Percentiles rank a stretch among this genome's conserved stretches.
These are phyloP conservation scores for Rutilus rutilus DNA, from an alignment of 2,113 vertebrate species.

Conservation along the genomic window DNA sequence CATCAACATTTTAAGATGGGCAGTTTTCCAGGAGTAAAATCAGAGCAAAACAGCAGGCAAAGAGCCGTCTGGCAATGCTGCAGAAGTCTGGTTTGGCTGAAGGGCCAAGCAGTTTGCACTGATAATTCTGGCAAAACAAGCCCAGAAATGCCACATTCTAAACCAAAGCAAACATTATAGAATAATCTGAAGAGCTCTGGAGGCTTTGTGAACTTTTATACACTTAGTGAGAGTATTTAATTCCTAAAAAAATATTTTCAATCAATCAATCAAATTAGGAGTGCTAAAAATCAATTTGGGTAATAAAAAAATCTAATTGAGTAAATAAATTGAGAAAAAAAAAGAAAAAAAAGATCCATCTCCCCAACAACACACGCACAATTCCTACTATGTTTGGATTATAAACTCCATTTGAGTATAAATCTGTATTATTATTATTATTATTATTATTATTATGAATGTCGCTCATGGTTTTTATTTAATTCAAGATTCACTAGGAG, in stretches of 20 bases:
- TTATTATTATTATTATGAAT: not conserved
- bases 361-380: not conserved
- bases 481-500: not conserved
- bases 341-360: no score
- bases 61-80: not conserved
- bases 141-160: not conserved
- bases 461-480: not conserved
- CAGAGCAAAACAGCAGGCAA: constrained; percentile 13
- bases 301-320: no score
- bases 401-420: not conserved
- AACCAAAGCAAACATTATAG: constrained; percentile 22
- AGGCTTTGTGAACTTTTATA: not conserved
- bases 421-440: not conserved
- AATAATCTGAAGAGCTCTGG: not conserved
- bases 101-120: not conserved
- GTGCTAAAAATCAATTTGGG: not conserved
- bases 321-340: not conserved
- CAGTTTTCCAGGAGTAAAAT: not conserved
- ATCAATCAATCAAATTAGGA: not conserved
- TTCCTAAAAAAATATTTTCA: not conserved
- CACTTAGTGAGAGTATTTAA: not conserved
- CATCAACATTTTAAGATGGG: not conserved
- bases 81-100: constrained; percentile 11
- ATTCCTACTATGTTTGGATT: not conserved
- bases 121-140: not conserved